Base-by-base conservation (phyloP, 1,140 invertebrate species). In the Trigoniulus corallinus region DNA sequence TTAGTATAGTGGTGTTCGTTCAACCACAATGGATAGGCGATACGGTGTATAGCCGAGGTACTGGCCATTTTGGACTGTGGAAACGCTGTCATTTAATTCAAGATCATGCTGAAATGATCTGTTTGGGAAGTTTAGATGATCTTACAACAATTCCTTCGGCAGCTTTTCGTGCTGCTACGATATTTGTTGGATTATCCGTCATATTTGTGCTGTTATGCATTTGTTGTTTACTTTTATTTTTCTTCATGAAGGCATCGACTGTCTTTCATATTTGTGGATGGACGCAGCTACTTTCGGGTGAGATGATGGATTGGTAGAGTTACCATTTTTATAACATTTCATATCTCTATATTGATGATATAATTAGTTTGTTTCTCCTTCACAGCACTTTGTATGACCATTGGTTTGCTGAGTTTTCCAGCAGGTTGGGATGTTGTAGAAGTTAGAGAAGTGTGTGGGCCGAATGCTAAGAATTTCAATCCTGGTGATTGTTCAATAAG, bases 1-100 rank as follows among this genome's bases (percentile, higher is more conserved):
- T 97, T 59, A 81, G 82, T 50, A 80, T 92, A 51, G 88, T 97
- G 18, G 84, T 89, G 0, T 94, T 97, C 64, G 79, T 95, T 18
- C 93, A 93, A 48, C 91, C 92, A 4, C 91, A 97, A 69, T 98
- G 93, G 74, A 84, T 83, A 79, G 61, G 92, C 74, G 75, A 77
- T 61, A 66, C 75, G 0, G 61, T 80, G 48, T 78, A 84, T 44
- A 82, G 84, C 42, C 81, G 86, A 52, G 83, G 82, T 61, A 83
- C 85, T 0, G 89, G 88, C 15, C 86, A 85, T 67, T 84, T 94
- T 62, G 89, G 91, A 2, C 69, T 95, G n/a, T 94, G 87, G 82
- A 80, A 82, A 54, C 78, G 79, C 48, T 94, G 88, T 66, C 72
- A 67, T 53, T 71, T 76, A 48, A 53, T 65, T 44, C 62, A 62